Evolutionary conservation across 2,888 invertebrate genomes (phyloP).

Genomic region (Agrochola macilenta): DNA sequence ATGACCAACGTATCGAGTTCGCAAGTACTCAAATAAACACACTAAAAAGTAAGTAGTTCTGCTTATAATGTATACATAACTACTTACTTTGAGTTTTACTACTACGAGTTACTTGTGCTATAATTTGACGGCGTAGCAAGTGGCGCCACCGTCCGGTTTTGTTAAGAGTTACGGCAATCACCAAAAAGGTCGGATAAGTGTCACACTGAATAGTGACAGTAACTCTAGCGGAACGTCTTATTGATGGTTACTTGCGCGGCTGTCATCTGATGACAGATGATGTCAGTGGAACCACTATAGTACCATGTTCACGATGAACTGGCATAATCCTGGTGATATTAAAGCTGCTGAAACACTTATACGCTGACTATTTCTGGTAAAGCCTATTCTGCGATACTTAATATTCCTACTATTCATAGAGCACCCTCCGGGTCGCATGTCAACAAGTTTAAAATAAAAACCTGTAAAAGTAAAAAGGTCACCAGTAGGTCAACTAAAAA

Average conservation of each 20-base stretch:
- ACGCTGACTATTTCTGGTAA: background rate
- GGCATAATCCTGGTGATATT: background rate
- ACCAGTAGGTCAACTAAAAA: conserved; percentile 43
- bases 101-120: no score
- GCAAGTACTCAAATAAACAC: background rate
- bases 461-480: conserved; percentile 37
- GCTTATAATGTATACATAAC: no score
- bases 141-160: no score
- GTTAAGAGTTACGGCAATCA: no score
- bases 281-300: no score
- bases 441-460: conserved; percentile 33
- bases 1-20: no score
- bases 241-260: no score
- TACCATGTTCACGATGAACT: background rate
- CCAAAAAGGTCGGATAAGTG: no score
- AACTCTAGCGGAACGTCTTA: no score
- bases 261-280: no score
- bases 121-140: background rate
- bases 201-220: no score
- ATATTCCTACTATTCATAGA: conserved; percentile 1
- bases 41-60: background rate
- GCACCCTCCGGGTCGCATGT: conserved; percentile 10
- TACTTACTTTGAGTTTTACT: no score
- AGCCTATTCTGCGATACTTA: background rate
- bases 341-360: background rate